These are phyloP conservation scores for Plagiodera versicolora DNA, from an alignment of 2,888 invertebrate genomes.

Conservation along the genomic window DNA sequence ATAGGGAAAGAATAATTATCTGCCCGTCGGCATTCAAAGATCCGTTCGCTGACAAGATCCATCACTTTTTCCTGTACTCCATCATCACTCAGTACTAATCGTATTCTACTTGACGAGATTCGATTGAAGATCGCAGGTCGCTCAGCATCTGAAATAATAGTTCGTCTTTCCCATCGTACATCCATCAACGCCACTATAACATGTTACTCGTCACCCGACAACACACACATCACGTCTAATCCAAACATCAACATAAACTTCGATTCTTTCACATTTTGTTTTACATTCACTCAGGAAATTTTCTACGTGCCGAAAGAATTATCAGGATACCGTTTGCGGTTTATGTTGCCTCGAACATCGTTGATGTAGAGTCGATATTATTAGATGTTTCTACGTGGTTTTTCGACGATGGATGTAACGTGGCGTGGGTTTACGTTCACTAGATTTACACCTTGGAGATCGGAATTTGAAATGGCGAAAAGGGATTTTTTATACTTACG, in stretches of 20 bases:
- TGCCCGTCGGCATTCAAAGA: too few species aligned
- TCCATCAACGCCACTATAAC: slow-evolving; percentile 37
- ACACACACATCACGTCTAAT: slow-evolving; percentile 21
- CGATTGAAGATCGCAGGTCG: slow-evolving; percentile 45
- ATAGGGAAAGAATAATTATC: too few species aligned
- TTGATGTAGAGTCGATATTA: slow-evolving; percentile 11
- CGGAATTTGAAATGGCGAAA: too few species aligned
- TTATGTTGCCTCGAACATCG: slow-evolving; percentile 25
- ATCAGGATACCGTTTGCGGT: slow-evolving; percentile 19
- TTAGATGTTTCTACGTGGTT: not conserved
- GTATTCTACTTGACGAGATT: slow-evolving; percentile 3
- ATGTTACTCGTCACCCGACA: slow-evolving; percentile 36
- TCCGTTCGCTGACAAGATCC: too few species aligned
- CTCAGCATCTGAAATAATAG: slow-evolving; percentile 40
- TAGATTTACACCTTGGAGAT: not conserved
- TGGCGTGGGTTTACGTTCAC: not conserved
- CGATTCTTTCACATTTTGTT: slow-evolving; percentile 28
- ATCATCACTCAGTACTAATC: too few species aligned
- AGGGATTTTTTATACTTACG: too few species aligned
- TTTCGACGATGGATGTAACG: not conserved
- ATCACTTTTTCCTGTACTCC: too few species aligned
- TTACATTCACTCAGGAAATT: slow-evolving; percentile 32
- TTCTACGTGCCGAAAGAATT: slow-evolving; percentile 27
- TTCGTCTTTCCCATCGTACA: slow-evolving; percentile 46
- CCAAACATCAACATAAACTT: slow-evolving; percentile 28